These are phyloP conservation scores for Thumatha senex DNA, from an alignment of 2,888 invertebrate genomes.

Conservation along the genomic window DNA sequence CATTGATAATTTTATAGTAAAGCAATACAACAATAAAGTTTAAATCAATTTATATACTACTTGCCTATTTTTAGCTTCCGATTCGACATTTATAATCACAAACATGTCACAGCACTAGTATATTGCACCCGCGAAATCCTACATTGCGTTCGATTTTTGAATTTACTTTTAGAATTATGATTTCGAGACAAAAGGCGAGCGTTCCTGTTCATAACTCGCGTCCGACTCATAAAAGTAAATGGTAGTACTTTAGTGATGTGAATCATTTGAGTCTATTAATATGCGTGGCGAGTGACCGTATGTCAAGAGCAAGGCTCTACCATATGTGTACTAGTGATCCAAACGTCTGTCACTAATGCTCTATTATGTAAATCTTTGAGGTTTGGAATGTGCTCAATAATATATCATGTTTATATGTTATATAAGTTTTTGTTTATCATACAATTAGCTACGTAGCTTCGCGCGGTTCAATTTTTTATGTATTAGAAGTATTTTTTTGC, in stretches of 20 bases:
- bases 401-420: conserved; percentile 8
- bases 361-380: conserved; percentile 49
- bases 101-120: conserved; percentile 47
- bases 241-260: conserved; percentile 64
- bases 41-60: conserved; percentile 39
- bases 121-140: conserved; percentile 31
- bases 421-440: conserved; percentile 17
- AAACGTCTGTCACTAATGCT: conserved; percentile 47
- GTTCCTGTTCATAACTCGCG: conserved; percentile 63
- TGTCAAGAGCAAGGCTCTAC: conserved; percentile 78
- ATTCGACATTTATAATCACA: conserved; percentile 53
- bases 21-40: conserved; percentile 10
- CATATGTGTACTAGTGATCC: conserved; percentile 45
- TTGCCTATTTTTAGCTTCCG: conserved; percentile 56
- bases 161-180: conserved; percentile 33
- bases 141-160: conserved; percentile 41
- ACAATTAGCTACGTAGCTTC: conserved; percentile 1
- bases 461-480: too few relatives aligned
- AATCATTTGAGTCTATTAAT: conserved; percentile 76
- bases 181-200: conserved; percentile 49
- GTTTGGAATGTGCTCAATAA: conserved; percentile 21
- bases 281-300: conserved; percentile 79
- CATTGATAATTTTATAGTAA: conserved; percentile 3
- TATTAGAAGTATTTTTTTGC: too few relatives aligned
- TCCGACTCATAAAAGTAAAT: conserved; percentile 64